Conservation (phyloP, 1,140 invertebrate species). For the Lepidotrigona ventralis region DNA sequence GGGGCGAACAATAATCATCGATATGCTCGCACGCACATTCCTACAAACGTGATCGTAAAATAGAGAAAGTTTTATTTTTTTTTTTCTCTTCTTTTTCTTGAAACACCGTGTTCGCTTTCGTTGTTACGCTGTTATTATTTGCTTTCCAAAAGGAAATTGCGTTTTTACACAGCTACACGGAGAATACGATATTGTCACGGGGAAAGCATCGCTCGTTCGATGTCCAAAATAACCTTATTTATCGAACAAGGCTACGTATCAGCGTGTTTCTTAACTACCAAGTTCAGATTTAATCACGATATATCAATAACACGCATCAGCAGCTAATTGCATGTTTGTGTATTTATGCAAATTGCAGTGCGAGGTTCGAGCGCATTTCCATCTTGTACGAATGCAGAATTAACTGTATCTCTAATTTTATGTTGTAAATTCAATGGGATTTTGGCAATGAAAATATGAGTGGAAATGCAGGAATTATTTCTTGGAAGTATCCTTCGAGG, state of each 20-base stretch:
- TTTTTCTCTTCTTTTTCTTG: background rate
- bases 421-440: background rate
- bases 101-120: constrained; percentile 35
- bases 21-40: background rate
- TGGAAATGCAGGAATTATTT: no score
- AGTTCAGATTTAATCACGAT: background rate
- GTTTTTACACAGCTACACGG: background rate
- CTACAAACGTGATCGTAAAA: constrained; percentile 27
- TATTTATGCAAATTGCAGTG: background rate
- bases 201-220: constrained; percentile 20
- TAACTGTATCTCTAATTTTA: background rate
- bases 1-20: background rate
- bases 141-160: constrained; percentile 47
- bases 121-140: constrained; percentile 45
- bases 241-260: background rate
- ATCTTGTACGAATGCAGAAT: background rate
- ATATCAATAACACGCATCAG: background rate
- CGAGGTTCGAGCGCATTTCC: background rate
- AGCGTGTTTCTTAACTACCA: background rate
- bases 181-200: background rate
- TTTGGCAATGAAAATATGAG: background rate
- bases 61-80: constrained; percentile 41
- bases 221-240: background rate
- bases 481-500: no score
- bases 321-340: background rate